phyloP scores from a whole-genome alignment of 2,113 vertebrate species.

The Forbesichthys agassizii region DNA sequence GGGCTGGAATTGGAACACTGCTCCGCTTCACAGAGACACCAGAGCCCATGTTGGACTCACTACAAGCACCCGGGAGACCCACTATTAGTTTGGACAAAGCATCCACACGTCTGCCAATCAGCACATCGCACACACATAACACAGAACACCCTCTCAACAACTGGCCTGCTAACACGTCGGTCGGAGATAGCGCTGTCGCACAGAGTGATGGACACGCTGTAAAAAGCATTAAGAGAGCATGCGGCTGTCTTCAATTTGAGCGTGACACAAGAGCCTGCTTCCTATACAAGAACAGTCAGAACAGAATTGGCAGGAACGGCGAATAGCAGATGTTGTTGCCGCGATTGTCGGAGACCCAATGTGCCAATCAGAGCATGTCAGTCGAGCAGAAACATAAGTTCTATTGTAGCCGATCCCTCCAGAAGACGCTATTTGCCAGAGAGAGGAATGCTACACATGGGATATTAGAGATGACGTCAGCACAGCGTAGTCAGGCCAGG shows the following conservation, averaged over 20 bases:
- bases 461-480: conserved; percentile 25
- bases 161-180: not conserved
- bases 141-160: conserved; percentile 8
- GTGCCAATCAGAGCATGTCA: conserved; percentile 10
- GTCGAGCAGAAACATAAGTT: not conserved
- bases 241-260: conserved; percentile 45
- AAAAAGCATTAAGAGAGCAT: conserved; percentile 36
- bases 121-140: conserved; percentile 6
- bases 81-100: not conserved
- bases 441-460: conserved; percentile 2
- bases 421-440: conserved; percentile 13
- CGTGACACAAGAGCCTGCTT: conserved; percentile 35
- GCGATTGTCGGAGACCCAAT: conserved; percentile 20
- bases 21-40: not conserved
- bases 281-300: conserved; percentile 37
- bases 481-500: conserved; percentile 4
- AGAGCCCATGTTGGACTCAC: not conserved
- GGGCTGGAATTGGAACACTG: not conserved
- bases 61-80: not conserved
- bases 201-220: conserved; percentile 18
- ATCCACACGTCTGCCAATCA: conserved; percentile 23
- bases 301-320: conserved; percentile 23
- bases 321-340: conserved; percentile 47
- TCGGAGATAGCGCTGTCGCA: conserved; percentile 4
- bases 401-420: conserved; percentile 1